phyloP scores from a whole-genome alignment of 2,113 vertebrate species.

The Sphyrna mokarran region DNA sequence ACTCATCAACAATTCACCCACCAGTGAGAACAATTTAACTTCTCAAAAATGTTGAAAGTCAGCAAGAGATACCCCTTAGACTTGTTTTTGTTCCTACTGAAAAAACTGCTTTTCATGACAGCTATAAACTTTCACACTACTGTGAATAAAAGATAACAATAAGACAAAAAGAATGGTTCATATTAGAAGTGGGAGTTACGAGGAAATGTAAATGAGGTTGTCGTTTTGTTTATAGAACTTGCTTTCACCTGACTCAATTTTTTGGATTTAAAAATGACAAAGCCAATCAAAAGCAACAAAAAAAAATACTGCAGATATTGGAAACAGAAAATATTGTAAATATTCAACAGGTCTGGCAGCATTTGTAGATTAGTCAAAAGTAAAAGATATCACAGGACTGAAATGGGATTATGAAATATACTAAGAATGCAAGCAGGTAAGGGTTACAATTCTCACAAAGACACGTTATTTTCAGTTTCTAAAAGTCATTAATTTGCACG shows the following conservation, averaged over 20 bases:
- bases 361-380: neutral
- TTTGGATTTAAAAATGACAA: neutral
- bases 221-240: neutral
- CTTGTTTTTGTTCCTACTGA: neutral
- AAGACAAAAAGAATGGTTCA: neutral
- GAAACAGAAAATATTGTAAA: too few relatives aligned
- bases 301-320: too few relatives aligned
- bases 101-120: neutral
- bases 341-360: too few relatives aligned
- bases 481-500: neutral
- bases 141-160: neutral
- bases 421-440: neutral
- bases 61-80: neutral
- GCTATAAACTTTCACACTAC: neutral
- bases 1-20: neutral
- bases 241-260: neutral
- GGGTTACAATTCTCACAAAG: neutral
- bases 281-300: neutral
- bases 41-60: neutral
- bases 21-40: neutral
- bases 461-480: neutral
- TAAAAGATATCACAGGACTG: neutral
- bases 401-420: neutral
- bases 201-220: neutral
- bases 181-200: neutral